Base-by-base conservation (phyloP, 2,888 invertebrate genomes). In the Scotopteryx bipunctaria region DNA sequence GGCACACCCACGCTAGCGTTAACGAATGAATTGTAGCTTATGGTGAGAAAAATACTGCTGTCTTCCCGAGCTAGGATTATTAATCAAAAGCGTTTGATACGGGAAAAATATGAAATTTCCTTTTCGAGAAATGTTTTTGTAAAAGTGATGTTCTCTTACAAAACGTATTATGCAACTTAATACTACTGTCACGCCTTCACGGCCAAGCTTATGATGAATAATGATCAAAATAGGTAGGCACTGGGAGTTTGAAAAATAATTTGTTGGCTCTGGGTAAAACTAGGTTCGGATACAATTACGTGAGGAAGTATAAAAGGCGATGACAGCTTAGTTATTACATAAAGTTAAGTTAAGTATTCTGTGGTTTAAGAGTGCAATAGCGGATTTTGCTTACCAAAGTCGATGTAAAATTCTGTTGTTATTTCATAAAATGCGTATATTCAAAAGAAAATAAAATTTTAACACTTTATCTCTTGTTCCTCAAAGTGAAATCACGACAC, bases 11-110 rank as follows among this genome's bases (percentile, higher is more conserved):
- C 61, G 58, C 67, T 81, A 81, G 66, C 57, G 71, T 73, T 69
- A 64, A 71, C 81, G 81, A 73, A 81, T 85, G 85, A 86, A 73
- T 83, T 68, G 82, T 80, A 81, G 82, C 81, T 86, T 81, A 78
- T 78, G 81, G 80, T 81, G 81, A 77, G 86, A 86, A 85, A 85
- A 83, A 84, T 81, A 83, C 77, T 78, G 73, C 78, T 81, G 83
- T 83, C 78, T 77, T 73, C 67, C 63, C 67, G 67, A 69, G 61
- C 69, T 59, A 64, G 65, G 76, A 83, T 82, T 83, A 86, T 86
- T 84, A 87, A 87, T 86, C 82, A 86, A 78, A 76, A 75, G 69
- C 67, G 67, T 80, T 83, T 81, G 80, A 81, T 81, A 77, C 71
- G 71, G 75, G 73, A 80, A 84, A 83, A 83, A 86, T 81, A 85